Base-by-base conservation (phyloP, 53 echinoderm and acorn worm genomes). In the Actinopyga echinites region DNA sequence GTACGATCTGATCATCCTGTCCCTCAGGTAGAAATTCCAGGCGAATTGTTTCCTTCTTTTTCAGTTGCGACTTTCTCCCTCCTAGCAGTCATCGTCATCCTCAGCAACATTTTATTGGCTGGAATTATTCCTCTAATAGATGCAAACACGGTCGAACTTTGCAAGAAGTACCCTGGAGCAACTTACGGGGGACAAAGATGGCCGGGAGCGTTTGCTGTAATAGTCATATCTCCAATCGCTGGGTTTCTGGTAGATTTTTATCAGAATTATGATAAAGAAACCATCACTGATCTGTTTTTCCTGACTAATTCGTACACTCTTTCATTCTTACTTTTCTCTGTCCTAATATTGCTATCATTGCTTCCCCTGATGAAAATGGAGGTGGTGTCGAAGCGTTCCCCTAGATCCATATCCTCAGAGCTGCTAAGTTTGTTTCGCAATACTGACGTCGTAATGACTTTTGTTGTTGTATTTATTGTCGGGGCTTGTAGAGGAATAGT, bases 101-200 rank as follows among this genome's bases (percentile, higher is more conserved):
- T 44, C 19, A 44, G 23, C 42, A 61, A 57, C 59, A 61, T 25
- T 9, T 62, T 80, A 34, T 13, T 62, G 1, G 60, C 81, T 60
- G 81, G 60, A 10, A 42, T 62, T 3, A n/a, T 80, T 2, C 60
- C 63, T 2, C 35, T 80, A 9, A 21, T 80, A 8, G 81, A 80
- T 37, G 60, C 81, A 23, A 59, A 61, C 24, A 80, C 81, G 0
- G 45, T 62, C 12, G 61, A 61, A 38, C 17, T 80, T 9, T 62
- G 60, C 22, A 62, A 80, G 24, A 36, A 62, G 17, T 62, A 80
- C 30, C 81, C 81, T 0, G 62, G 81, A 2, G 59, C 57, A 32
- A 59, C 81, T 10, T 80, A 61, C 38, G 81, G 81, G 10, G 60
- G 63, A 8, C 81, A 80, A 24, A 59, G 81, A 25, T 80, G 81